Base-by-base conservation (phyloP, 2,113 vertebrate species). In the Dipodomys spectabilis region DNA sequence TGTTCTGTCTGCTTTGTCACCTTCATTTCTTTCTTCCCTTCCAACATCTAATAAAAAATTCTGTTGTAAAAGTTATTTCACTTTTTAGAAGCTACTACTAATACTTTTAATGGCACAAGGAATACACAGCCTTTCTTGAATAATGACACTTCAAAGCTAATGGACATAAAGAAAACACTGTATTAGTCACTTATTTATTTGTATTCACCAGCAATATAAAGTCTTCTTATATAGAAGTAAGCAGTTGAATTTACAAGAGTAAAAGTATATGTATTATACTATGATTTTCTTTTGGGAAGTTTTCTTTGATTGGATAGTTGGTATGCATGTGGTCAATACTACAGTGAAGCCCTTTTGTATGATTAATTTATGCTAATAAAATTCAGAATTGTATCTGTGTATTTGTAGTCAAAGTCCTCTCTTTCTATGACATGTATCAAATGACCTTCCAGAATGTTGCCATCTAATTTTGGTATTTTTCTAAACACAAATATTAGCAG, bases 81-180 rank as follows among this genome's bases (percentile, higher is more conserved):
- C 20, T 88, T 80, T 9, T 78, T 73, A 57, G 71, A 35, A 2
- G n/a, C 23, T 45, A 69, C 16, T 80, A 23, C 11, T 1, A 92
- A 74, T 45, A 78, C 62, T 49, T 88, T 78, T 60, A 57, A 49
- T 67, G 45, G 30, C 39, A 87, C 32, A 72, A 84, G 53, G 6
- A 78, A 49, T 18, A 84, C 1, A 64, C 20, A 57, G n/a, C 65
- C 96, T 86, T 87, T 6, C 25, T 82, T 35, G 92, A 71, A 86
- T 23, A 71, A 65, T 44, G 19, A 60, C 75, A 77, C 28, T 79
- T 93, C 69, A 71, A 86, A 86, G n/a, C 9, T 60, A 64, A 35
- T 80, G 9, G 4, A 39, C 53, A 77, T 71, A 28, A 74, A 87
- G 20, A 30, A 82, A 83, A 87, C 60, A 73, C 75, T 65, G 2